Percentiles rank a stretch among this genome's conserved stretches.
phyloP scores from a whole-genome alignment of 2,888 invertebrate species.

The Patella caerulea region DNA sequence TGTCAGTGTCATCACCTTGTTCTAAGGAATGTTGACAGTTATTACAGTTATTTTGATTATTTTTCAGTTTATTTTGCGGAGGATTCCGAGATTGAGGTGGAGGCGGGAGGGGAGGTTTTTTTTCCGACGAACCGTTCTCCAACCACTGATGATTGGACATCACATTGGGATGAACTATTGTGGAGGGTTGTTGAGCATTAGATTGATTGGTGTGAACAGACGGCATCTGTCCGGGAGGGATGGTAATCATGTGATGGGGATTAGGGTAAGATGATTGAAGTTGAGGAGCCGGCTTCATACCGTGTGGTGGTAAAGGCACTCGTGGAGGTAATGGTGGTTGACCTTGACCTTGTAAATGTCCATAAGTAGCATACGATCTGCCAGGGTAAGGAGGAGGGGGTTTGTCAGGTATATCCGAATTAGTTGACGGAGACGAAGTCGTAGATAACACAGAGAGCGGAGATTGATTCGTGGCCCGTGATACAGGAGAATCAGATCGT shows the following conservation, averaged over 20 bases:
- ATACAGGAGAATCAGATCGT: conserved; percentile 68
- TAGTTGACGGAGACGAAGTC: conserved; percentile 69
- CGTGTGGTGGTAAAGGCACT: conserved; percentile 48
- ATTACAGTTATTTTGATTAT: conserved; percentile 1
- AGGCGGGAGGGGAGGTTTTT: conserved; percentile 1
- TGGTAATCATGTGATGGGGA: conserved; percentile 14
- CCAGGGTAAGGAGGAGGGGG: conserved; percentile 70
- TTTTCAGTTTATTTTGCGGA: not conserved
- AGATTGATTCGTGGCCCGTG: conserved; percentile 67
- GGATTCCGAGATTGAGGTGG: conserved; percentile 18
- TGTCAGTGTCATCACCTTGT: conserved; percentile 49
- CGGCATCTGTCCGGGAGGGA: conserved; percentile 27
- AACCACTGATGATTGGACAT: conserved; percentile 13
- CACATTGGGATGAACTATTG: conserved; percentile 13
- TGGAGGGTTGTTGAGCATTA: conserved; percentile 21
- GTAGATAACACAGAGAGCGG: conserved; percentile 69
- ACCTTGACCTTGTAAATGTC: conserved; percentile 29
- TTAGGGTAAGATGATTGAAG: conserved; percentile 10
- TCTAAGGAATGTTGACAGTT: not conserved
- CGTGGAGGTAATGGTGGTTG: conserved; percentile 59
- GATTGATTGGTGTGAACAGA: conserved; percentile 27
- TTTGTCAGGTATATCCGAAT: conserved; percentile 67
- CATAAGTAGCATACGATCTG: conserved; percentile 33
- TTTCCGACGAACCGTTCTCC: not conserved
- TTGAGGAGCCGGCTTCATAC: conserved; percentile 25